phyloP scores from a whole-genome alignment of 37 sponge, comb jelly and placozoan genomes.

The Dysidea cf. avara region DNA sequence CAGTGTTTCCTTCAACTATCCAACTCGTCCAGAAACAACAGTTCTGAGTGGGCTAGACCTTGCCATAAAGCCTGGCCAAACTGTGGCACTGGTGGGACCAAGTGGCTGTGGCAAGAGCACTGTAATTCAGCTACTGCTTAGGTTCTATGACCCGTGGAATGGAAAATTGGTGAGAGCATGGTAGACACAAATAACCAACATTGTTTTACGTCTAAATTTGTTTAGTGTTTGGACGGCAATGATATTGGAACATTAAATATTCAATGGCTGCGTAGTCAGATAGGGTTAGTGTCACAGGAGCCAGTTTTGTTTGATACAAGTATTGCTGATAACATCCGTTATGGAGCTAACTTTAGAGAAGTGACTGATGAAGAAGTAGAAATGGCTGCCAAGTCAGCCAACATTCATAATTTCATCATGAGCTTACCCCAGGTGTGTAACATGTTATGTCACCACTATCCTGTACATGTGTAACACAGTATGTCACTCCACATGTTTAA shows the following conservation, averaged over 20 bases:
- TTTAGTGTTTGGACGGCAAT: slow-evolving; percentile 6
- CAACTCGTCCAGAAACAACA: background rate
- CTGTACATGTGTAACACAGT: no score
- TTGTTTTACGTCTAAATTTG: no score
- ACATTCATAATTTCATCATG: slow-evolving; percentile 90
- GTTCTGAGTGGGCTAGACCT: slow-evolving; percentile 67
- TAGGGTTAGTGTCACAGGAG: slow-evolving; percentile 89
- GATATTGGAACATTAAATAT: slow-evolving; percentile 65
- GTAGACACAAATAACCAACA: no score
- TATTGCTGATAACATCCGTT: slow-evolving; percentile 94
- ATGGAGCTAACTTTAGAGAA: slow-evolving; percentile 81
- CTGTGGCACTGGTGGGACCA: slow-evolving; percentile 89
- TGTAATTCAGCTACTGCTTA: slow-evolving; percentile 75
- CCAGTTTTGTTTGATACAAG: slow-evolving; percentile 79
- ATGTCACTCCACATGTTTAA: no score
- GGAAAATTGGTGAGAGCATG: slow-evolving; percentile 55
- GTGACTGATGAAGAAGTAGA: slow-evolving; percentile 81
- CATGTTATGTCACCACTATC: background rate
- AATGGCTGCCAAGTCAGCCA: slow-evolving; percentile 84
- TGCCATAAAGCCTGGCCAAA: slow-evolving; percentile 63
- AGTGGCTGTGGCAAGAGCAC: slow-evolving; percentile 98
- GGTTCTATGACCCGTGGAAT: slow-evolving; percentile 76
- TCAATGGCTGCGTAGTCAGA: slow-evolving; percentile 75
- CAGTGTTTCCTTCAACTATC: no score
- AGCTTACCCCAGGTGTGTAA: slow-evolving; percentile 69